phyloP scores from a whole-genome alignment of 23 tunicate genomes.

The Corella eumyota region DNA sequence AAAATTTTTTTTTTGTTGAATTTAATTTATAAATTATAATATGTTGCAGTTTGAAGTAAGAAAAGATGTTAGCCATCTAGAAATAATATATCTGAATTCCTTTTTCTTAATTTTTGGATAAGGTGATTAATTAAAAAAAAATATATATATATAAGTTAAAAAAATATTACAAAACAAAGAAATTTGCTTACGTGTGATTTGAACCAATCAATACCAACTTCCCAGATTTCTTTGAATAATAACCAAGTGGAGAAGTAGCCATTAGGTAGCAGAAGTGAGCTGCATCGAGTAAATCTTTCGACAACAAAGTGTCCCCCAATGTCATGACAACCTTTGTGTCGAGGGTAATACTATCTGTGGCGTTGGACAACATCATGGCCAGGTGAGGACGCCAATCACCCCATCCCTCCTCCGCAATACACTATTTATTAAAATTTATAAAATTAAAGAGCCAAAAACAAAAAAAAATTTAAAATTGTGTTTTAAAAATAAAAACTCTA shows the following conservation, averaged over 20 bases:
- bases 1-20: neutral
- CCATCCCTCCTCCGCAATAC: constrained; percentile 85
- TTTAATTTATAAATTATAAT: neutral
- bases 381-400: constrained; percentile 99
- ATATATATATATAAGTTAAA: neutral
- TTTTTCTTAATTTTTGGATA: no score
- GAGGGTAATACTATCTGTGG: constrained; percentile 38
- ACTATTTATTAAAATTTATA: constrained; percentile 17
- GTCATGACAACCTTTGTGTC: constrained; percentile 60
- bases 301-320: constrained; percentile 82
- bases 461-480: neutral
- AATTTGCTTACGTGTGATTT: constrained; percentile 62
- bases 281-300: constrained; percentile 69
- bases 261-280: constrained; percentile 97
- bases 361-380: constrained; percentile 96
- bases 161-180: neutral
- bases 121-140: no score
- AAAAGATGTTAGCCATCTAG: no score
- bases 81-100: no score
- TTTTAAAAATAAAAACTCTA: neutral
- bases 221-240: constrained; percentile 32
- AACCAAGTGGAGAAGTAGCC: constrained; percentile 74
- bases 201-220: constrained; percentile 90
- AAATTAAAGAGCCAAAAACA: neutral
- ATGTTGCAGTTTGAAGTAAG: no score